Conservation (phyloP, 2,888 invertebrate species). For the Nowickia ferox region DNA sequence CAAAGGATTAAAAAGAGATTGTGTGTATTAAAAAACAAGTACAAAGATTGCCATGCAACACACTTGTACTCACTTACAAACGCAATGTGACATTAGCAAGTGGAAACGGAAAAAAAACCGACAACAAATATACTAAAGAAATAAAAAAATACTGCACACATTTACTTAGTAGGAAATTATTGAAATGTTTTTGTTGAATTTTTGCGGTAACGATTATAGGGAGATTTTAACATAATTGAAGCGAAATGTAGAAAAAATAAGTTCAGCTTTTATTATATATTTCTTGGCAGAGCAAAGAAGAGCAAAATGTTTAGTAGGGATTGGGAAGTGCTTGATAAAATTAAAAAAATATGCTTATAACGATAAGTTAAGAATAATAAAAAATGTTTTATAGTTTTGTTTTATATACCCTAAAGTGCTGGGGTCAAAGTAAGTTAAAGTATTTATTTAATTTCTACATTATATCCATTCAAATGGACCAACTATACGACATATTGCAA, state of each 20-base stretch:
- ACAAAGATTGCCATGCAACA: conserved; percentile 7
- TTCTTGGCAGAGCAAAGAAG: background rate
- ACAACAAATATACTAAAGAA: background rate
- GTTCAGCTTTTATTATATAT: conserved; percentile 17
- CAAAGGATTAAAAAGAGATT: conserved; percentile 65
- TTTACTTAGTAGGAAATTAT: conserved; percentile 45
- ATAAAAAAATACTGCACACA: background rate
- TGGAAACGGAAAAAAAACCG: background rate
- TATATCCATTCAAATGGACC: too few relatives aligned
- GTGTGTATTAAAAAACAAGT: conserved; percentile 57
- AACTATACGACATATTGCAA: too few relatives aligned
- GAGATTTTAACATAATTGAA: conserved; percentile 62
- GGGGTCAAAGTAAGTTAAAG: too few relatives aligned
- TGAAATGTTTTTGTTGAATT: conserved; percentile 34
- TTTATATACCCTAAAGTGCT: too few relatives aligned
- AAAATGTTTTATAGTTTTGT: too few relatives aligned
- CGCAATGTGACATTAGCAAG: background rate
- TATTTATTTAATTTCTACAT: too few relatives aligned
- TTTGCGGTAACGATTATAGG: conserved; percentile 54
- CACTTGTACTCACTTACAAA: background rate
- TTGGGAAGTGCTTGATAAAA: conserved; percentile 28
- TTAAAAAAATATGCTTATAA: background rate
- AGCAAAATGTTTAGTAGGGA: background rate
- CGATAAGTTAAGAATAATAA: background rate
- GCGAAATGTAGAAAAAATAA: conserved; percentile 30